Percentiles rank a stretch among this genome's conserved stretches.
Evolutionary conservation across 92 coral and sea anemone species (phyloP).

Genomic region (Phenganax subtilis): DNA sequence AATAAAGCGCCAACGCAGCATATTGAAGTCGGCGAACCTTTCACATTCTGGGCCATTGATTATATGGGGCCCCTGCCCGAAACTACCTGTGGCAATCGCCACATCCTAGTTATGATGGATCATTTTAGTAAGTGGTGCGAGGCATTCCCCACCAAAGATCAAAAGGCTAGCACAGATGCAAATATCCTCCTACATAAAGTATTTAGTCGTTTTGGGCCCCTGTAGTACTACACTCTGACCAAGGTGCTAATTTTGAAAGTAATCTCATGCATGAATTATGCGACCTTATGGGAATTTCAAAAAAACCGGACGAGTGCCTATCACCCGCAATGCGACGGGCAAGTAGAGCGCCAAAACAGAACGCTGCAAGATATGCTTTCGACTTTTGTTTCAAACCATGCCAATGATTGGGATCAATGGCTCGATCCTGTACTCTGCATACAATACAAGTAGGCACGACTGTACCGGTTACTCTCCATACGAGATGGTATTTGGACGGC

Average conservation of each 20-base stretch:
- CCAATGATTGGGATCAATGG: background rate
- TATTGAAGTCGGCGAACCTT: conserved; percentile 38
- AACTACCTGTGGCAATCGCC: background rate
- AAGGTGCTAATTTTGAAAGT: conserved; percentile 53
- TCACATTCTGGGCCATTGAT: conserved; percentile 50
- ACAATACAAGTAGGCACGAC: conserved; percentile 38
- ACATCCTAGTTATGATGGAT: too few species aligned
- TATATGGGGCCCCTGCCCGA: conserved; percentile 15
- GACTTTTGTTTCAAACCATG: background rate
- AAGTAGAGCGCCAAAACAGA: conserved; percentile 43
- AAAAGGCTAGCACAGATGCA: conserved; percentile 39
- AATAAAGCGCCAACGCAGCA: conserved; percentile 35
- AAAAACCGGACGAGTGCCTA: conserved; percentile 37
- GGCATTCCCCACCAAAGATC: conserved; percentile 24
- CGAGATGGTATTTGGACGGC: conserved; percentile 41
- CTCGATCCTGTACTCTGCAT: too few species aligned
- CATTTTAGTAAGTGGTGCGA: background rate
- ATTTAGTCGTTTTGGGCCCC: conserved; percentile 51
- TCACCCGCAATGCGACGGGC: conserved; percentile 44
- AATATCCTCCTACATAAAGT: conserved; percentile 13
- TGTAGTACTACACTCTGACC: conserved; percentile 48
- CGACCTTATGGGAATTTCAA: conserved; percentile 43
- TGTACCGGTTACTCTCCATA: conserved; percentile 33
- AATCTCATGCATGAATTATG: conserved; percentile 49
- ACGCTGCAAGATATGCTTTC: conserved; percentile 43